Evolutionary conservation across 2,113 vertebrate species (phyloP), one percentile per base, ranked within the genome.

Genomic region (Passer montanus): DNA sequence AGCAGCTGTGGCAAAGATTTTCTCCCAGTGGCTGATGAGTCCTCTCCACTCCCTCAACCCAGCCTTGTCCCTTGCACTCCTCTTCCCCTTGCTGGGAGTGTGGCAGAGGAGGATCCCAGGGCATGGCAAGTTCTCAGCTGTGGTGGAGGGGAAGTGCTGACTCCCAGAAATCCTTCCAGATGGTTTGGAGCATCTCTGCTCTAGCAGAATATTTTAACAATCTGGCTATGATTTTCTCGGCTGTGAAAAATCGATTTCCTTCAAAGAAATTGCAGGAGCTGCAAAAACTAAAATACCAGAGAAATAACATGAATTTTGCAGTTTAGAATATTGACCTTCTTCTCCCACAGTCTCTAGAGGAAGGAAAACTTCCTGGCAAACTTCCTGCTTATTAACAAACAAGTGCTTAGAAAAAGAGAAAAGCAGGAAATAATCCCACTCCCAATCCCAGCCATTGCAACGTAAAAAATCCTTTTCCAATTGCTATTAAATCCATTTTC

Each of bases 191-290:
- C 92, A 46, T 92, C 85, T 95, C 92, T 85, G 68, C 58, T 73
- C 62, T 91, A 95, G 96, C 96, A 97, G 98, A 98, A 98, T 98
- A 97, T 98, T 96, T 98, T 98, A 98, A 97, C 98, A 98, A 97
- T 98, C 97, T 98, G 98, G 96, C 87, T 87, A 59, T 35, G 43
- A 87, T 90, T 96, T 98, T 95, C 84, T 96, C 10, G 37, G 59
- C 80, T 96, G 37, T 77, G 82, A 95, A 95, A 95, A 95, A 90
- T 33, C 10, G 58, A 92, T 93, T 90, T 81, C 90, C 79, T 90
- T 97, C 90, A 94, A 96, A 97, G 94, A 89, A 98, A 97, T 68
- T 96, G 96, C 94, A 95, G 93, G 63, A 95, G 73, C 87, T 96
- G 97, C 94, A 97, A 63, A 97, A 96, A 84, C 67, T 64, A 68